phyloP scores from a whole-genome alignment of 2,888 invertebrate genomes.

The Vesta saturnalis region DNA sequence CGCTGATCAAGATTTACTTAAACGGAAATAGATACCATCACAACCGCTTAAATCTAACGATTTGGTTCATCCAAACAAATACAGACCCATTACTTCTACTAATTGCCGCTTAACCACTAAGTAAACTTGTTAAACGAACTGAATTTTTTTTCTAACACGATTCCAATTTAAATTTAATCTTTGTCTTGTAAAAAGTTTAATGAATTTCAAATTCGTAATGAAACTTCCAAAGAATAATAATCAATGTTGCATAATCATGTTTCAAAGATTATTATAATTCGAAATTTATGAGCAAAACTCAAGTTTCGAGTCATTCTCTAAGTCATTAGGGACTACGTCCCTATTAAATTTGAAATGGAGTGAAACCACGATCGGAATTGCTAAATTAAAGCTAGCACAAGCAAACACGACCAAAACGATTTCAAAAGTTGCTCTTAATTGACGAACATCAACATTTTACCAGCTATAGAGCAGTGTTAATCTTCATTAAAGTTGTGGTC shows the following conservation, averaged over 20 bases:
- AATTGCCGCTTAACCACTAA: conserved; percentile 26
- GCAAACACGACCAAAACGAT: conserved; percentile 8
- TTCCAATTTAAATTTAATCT: no score
- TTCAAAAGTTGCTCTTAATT: conserved; percentile 20
- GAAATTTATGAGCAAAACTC: conserved; percentile 21
- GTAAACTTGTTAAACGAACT: conserved; percentile 22
- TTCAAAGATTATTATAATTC: conserved; percentile 12
- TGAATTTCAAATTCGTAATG: neutral
- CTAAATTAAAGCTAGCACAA: conserved; percentile 25
- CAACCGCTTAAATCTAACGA: conserved; percentile 21
- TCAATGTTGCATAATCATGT: neutral
- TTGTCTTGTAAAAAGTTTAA: no score
- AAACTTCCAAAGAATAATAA: neutral
- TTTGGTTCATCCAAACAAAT: conserved; percentile 23
- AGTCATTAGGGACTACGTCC: conserved; percentile 20
- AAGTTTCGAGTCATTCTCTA: conserved; percentile 12
- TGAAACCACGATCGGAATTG: conserved; percentile 27
- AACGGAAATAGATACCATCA: conserved; percentile 28
- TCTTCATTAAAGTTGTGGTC: conserved; percentile 23
- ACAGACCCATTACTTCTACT: conserved; percentile 17
- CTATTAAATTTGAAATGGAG: conserved; percentile 28
- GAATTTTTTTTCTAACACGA: neutral
- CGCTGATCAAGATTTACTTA: conserved; percentile 20
- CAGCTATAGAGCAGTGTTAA: conserved; percentile 19
- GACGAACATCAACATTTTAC: conserved; percentile 15